A percentile compares a stretch with the other conserved stretches of the same genome.
Evolutionary conservation across 2,113 vertebrate species (phyloP).

Genomic region (Tinamus guttatus): DNA sequence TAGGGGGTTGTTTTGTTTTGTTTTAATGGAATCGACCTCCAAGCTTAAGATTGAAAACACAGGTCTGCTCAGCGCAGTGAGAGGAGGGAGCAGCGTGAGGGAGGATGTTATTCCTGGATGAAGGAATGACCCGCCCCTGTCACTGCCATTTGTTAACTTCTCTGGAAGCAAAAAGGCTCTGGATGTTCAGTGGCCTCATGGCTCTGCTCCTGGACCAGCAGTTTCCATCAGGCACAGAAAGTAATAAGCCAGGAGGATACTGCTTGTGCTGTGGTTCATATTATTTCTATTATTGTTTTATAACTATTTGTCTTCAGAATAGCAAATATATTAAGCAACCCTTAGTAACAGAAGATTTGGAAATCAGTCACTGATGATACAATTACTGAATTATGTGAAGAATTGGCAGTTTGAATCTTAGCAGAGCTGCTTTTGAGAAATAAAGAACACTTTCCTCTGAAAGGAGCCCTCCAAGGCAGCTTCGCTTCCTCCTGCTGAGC

Average conservation of each 20-base stretch:
- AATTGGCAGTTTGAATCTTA: neutral
- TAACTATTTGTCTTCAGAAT: neutral
- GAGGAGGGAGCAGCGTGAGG: neutral
- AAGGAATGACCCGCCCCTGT: neutral
- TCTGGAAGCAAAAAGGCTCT: neutral
- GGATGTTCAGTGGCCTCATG: neutral
- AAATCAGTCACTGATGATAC: neutral
- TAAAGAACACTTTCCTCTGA: neutral
- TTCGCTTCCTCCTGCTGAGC: neutral
- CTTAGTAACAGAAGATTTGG: neutral
- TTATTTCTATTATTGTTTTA: neutral
- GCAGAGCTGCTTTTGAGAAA: slow-evolving; percentile 14
- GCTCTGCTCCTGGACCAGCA: neutral
- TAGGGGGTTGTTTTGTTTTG: neutral
- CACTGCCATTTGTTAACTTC: neutral
- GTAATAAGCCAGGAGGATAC: neutral
- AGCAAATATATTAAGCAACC: neutral
- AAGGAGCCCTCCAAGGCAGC: neutral
- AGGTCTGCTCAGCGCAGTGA: neutral
- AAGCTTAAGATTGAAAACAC: neutral
- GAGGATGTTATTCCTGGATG: neutral
- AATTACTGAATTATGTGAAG: neutral
- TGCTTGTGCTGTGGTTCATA: neutral
- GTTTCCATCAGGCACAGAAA: neutral
- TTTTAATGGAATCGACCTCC: neutral